These are phyloP conservation scores for Pygmarrhopalites habei DNA, from an alignment of 1,140 invertebrate genomes.

Conservation along the genomic window DNA sequence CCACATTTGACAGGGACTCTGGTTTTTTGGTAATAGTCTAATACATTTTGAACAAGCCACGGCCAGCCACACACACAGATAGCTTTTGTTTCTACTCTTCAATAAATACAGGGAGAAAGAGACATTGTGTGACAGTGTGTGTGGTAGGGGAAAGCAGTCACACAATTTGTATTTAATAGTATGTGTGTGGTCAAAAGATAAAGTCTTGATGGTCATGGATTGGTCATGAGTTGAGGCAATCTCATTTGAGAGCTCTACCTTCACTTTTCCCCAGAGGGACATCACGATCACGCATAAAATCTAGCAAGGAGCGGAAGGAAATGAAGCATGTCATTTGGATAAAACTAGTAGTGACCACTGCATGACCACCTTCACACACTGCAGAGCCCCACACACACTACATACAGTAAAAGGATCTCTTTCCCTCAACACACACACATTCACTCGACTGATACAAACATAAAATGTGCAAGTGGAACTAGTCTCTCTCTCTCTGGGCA, in stretches of 20 bases:
- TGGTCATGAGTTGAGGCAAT: background rate
- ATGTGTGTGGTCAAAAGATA: background rate
- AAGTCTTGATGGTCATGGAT: background rate
- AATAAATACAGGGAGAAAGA: no score
- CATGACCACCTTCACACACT: background rate
- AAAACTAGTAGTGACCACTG: slow-evolving; percentile 7
- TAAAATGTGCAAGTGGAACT: background rate
- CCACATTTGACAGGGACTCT: no score
- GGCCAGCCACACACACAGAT: no score
- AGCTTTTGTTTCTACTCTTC: no score
- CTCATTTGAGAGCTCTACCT: background rate
- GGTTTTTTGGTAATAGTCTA: no score
- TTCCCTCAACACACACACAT: background rate
- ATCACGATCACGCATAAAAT: background rate
- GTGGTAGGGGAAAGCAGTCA: background rate
- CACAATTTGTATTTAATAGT: background rate
- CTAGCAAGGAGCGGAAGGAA: slow-evolving; percentile 1
- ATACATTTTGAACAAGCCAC: no score
- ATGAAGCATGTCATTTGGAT: slow-evolving; percentile 10
- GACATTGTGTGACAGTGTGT: no score
- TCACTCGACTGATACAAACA: background rate
- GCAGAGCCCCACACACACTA: background rate
- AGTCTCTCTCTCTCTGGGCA: background rate
- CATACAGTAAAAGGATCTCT: background rate
- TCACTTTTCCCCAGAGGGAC: background rate